These are phyloP conservation scores for Schizopygopsis pylzovi DNA, from an alignment of 2,797 vertebrate genomes.

Conservation along the genomic window DNA sequence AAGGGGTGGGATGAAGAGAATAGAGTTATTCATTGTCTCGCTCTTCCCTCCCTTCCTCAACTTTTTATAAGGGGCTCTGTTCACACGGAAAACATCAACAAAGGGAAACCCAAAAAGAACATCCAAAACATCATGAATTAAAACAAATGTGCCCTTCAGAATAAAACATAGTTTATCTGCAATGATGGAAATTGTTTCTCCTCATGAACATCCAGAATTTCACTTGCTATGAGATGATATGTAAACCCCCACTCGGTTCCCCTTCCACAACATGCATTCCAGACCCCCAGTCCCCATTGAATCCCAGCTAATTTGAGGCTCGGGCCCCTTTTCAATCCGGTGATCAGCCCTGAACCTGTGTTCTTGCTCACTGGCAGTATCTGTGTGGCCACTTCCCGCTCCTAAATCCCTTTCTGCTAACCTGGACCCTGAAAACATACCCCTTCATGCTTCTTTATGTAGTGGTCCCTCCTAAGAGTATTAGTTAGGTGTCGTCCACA, in stretches of 20 bases:
- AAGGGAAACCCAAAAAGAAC: constrained; percentile 23
- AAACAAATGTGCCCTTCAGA: constrained; percentile 39
- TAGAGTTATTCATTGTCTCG: constrained; percentile 50
- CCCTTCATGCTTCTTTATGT: neutral
- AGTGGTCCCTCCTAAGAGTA: constrained; percentile 32
- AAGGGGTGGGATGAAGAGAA: constrained; percentile 19
- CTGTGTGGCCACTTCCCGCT: constrained; percentile 13
- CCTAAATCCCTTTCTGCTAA: constrained; percentile 40
- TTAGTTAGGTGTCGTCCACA: constrained; percentile 48
- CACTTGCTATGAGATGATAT: constrained; percentile 39
- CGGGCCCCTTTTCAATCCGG: constrained; percentile 19
- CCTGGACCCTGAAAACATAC: constrained; percentile 13
- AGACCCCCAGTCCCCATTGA: constrained; percentile 40
- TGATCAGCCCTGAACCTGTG: constrained; percentile 43
- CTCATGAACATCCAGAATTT: neutral
- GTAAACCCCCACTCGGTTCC: constrained; percentile 39
- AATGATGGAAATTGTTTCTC: constrained; percentile 18
- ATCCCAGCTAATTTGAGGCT: constrained; percentile 13
- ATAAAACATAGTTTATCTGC: constrained; percentile 30
- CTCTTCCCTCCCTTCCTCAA: constrained; percentile 40
- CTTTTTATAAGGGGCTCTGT: constrained; percentile 48
- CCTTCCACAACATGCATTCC: constrained; percentile 51
- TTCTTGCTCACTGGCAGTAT: constrained; percentile 23
- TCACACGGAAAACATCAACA: constrained; percentile 36
- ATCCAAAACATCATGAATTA: constrained; percentile 22